Percentiles rank a stretch among this genome's conserved stretches.
Conservation (phyloP, 2,113 vertebrate species). For the Nycticorax nycticorax region DNA sequence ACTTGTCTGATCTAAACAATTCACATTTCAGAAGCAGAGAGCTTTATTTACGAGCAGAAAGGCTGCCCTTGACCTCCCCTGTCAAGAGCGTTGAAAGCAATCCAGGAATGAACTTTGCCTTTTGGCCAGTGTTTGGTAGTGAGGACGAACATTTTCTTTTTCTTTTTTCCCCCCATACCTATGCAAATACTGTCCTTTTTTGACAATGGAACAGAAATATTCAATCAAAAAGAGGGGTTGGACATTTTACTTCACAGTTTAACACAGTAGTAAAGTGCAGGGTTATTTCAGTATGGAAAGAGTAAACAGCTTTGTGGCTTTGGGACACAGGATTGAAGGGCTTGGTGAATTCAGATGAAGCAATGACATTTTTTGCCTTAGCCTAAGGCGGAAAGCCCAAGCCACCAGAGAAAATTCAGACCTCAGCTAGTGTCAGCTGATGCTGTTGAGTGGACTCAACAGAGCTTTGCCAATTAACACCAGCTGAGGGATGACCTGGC, state of each 20-base stretch:
- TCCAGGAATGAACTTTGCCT: constrained; percentile 30
- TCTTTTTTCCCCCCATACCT: accelerated
- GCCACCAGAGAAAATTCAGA: not conserved
- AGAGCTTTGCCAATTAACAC: not conserved
- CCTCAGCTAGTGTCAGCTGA: not conserved
- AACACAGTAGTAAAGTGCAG: not conserved
- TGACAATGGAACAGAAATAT: not conserved
- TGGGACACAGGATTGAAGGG: not conserved
- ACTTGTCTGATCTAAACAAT: constrained; percentile 33
- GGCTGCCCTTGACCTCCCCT: not conserved
- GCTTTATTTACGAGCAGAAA: constrained; percentile 27
- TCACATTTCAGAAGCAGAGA: constrained; percentile 44
- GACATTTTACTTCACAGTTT: not conserved
- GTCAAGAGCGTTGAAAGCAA: constrained; percentile 32
- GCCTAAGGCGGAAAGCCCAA: not conserved
- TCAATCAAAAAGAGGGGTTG: not conserved
- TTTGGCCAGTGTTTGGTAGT: constrained; percentile 9
- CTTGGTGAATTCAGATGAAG: not conserved
- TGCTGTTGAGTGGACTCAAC: not conserved
- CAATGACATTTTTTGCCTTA: not conserved
- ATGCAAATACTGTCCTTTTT: not conserved
- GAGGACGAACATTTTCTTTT: not conserved
- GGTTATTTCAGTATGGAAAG: not conserved
- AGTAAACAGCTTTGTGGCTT: constrained; percentile 15
- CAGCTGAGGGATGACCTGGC: not conserved